Percentiles rank a stretch among this genome's conserved stretches.
Conservation (phyloP, 2,888 invertebrate genomes). For the Hybos culiciformis region DNA sequence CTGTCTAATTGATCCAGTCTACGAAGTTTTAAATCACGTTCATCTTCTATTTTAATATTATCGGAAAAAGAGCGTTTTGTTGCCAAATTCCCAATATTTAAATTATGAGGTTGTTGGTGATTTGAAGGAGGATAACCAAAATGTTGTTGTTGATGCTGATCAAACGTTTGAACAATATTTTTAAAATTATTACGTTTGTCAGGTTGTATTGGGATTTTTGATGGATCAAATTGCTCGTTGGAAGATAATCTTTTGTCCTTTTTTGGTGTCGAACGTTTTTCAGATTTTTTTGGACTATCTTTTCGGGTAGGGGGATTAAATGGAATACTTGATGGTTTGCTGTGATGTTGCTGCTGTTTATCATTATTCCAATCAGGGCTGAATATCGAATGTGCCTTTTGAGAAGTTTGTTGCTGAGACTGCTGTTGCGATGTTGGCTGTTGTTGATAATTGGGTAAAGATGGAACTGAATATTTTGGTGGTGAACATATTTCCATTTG, state of each 20-base stretch:
- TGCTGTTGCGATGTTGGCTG: conserved; percentile 11
- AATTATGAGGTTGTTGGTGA: conserved; percentile 18
- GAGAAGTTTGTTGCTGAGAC: conserved; percentile 13
- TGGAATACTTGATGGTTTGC: conserved; percentile 7
- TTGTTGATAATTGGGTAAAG: no score
- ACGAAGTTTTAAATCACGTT: conserved; percentile 28
- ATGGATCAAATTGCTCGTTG: no score
- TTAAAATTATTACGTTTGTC: background rate
- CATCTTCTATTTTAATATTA: conserved; percentile 19
- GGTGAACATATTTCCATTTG: conserved; percentile 21
- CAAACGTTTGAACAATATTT: no score
- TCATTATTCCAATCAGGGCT: conserved; percentile 35
- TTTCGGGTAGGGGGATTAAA: conserved; percentile 19
- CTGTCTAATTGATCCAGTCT: conserved; percentile 21
- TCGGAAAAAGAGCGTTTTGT: conserved; percentile 14
- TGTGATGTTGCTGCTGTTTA: conserved; percentile 20
- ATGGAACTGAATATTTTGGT: conserved; percentile 17
- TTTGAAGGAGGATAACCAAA: conserved; percentile 18
- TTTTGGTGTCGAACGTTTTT: conserved; percentile 23
- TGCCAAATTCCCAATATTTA: conserved; percentile 12
- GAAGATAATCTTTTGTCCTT: conserved; percentile 26
- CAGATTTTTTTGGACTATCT: conserved; percentile 31
- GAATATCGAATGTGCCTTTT: conserved; percentile 25
- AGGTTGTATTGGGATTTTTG: background rate
- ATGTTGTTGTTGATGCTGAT: conserved; percentile 10